Evolutionary conservation across 2,888 invertebrate genomes (phyloP), one percentile per base, ranked within the genome.

Genomic region (Eupithecia insigniata): DNA sequence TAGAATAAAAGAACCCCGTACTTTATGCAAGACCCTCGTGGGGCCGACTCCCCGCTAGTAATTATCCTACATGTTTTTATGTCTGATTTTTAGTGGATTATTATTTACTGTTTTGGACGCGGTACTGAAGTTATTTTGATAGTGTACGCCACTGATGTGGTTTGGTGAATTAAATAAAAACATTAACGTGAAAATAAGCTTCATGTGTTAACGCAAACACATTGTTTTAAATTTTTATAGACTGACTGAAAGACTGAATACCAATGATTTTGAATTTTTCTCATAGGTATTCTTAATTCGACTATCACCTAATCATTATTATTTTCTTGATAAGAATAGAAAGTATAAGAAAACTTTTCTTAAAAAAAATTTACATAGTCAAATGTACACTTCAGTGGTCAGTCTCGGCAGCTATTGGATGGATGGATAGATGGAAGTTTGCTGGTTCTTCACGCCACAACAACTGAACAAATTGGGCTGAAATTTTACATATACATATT

Each of bases 51-150:
- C 92, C 92, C 85, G 87, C 85, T 81, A 89, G 91, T 92, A 94
- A 93, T 93, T 93, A 93, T 93, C 92, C 92, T 87, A 84, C 92
- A 92, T 93, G 93, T 93, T 93, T 93, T 92, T 92, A 92, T 91
- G 91, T 90, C 90, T 79, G 90, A 91, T 91, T 92, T 92, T 92
- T 91, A 86, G 89, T 89, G 89, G 87, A 92, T 92, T 93, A 93
- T 92, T 93, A 93, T 93, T 93, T 87, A 92, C 89, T 89, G 90
- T 90, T n/a, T 88, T 88, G 89, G 83, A 83, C 86, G 79, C 76
- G 61, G 70, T 62, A 80, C 76, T 83, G 84, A 71, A 76, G 75
- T 66, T 71, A 79, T 76, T 79, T 77, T 76, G 66, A 66, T 69
- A 30, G 75, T 76, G 75, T 76, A 72, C 72, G 22, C 55, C 55